Evolutionary conservation across 2,113 vertebrate species (phyloP), one percentile per base, ranked within the genome.

Genomic region (Alosa alosa): DNA sequence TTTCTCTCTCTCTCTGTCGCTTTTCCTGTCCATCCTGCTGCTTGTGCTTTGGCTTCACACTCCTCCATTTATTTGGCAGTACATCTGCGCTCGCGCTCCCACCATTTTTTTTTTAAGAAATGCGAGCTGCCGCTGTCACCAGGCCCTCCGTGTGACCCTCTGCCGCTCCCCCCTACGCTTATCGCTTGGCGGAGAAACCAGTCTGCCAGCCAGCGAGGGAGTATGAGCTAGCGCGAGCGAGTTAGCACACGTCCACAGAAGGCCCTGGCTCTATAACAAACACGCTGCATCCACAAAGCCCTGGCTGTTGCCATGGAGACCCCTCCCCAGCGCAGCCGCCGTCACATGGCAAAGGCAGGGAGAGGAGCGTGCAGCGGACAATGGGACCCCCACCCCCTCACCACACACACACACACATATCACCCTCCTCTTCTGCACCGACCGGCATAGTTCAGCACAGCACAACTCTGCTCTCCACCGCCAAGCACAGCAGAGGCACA

Each of bases 271-370:
- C 72, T 78, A 78, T 84, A 82, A 55, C 50, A 68, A 87, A 81
- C 87, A 81, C 82, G 18, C 78, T 55, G 85, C 86, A 78, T 85
- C 82, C 86, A 86, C 81, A 83, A 84, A 87, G 84, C 82, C 49
- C 31, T 5, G 13, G 31, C 81, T 36, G 82, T 88, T 83, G 85
- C 84, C 60, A 88, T 85, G 87, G 87, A 25, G 60, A 91, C 82
- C 11, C 39, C 41, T 84, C 86, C 87, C 82, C 72, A 49, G 85
- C 49, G 55, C 72, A 17, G 36, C 57, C 68, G 52, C 55, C 0
- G 41, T 87, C 87, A 89, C 86, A 84, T 86, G 85, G 86, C 82
- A 86, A 10, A 17, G 84, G 82, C 84, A 45, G 82, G 36, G 82
- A 81, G 81, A 18, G 4, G 55, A 82, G 82, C 8, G 64, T 83